Evolutionary conservation across 2,113 vertebrate species (phyloP), one percentile per base, ranked within the genome.

Genomic region (Antechinus flavipes): DNA sequence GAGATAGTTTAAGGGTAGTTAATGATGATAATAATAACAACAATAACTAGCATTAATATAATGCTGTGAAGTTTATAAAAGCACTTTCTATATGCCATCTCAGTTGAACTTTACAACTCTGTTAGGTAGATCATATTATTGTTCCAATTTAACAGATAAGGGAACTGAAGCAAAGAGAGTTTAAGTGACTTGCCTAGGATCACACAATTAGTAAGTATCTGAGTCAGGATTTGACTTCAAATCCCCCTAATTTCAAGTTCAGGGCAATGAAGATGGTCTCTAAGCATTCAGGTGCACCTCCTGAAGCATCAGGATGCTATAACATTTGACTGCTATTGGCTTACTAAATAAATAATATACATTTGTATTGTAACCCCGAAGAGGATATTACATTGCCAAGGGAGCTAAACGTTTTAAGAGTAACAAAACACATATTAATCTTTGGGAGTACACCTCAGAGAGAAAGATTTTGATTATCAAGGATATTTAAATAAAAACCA

Each of bases 321-420:
- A 93, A 55, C 92, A 93, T 50, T 93, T 52, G 95, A 93, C 94
- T 30, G 92, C 5, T 56, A 27, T 76, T 93, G 91, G 94, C 19
- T 24, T 76, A 91, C 35, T 97, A 61, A 90, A 56, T 89, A 27
- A 90, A 68, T 35, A 22, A 84, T 84, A n/a, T 23, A 42, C 35
- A 42, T 84, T 84, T 16, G 2, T 22, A 84, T 7, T 54, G 42
- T 16, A 68, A 94, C 90, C 2, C 10, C n/a, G 94, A 90, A 54
- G 76, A 94, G 14, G 61, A 91, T 95, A 93, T 35, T 84, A 49
- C 26, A 24, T 47, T 27, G 91, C 55, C 92, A 76, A 0, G 24
- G 93, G 55, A 96, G 10, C 55, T 94, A 76, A 16, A 76, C 14
- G n/a, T 76, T 16, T n/a, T 76, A n/a, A n/a, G 30, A 76, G n/a